phyloP scores from a whole-genome alignment of 2,113 vertebrate genomes.

The Zeus faber region DNA sequence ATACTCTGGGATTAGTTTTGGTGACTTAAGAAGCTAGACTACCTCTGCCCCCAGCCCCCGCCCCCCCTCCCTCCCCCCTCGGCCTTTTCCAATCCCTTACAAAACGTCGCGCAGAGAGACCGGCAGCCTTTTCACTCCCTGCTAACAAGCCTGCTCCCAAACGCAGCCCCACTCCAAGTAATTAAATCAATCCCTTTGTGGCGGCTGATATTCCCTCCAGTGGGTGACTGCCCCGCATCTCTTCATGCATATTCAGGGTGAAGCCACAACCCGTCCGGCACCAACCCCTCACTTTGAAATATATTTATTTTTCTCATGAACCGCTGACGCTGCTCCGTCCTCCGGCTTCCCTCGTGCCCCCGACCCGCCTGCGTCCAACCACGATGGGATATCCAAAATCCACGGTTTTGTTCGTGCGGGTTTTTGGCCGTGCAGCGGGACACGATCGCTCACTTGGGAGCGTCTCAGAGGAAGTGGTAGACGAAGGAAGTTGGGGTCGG shows the following conservation, averaged over 20 bases:
- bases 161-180: slow-evolving; percentile 95
- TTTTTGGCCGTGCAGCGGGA: slow-evolving; percentile 3
- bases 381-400: slow-evolving; percentile 26
- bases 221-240: slow-evolving; percentile 89
- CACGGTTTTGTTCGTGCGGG: neutral
- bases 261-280: slow-evolving; percentile 87
- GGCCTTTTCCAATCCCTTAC: slow-evolving; percentile 33
- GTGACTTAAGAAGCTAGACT: slow-evolving; percentile 87
- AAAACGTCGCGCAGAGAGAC: slow-evolving; percentile 82
- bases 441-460: slow-evolving; percentile 76
- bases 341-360: neutral
- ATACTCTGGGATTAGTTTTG: slow-evolving; percentile 87
- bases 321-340: no score
- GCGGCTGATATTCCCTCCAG: slow-evolving; percentile 90
- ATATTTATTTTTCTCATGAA: slow-evolving; percentile 64
- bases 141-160: slow-evolving; percentile 90
- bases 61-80: slow-evolving; percentile 23
- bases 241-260: slow-evolving; percentile 97
- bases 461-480: slow-evolving; percentile 84
- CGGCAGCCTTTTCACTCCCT: slow-evolving; percentile 86
- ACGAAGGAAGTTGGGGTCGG: slow-evolving; percentile 86
- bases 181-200: slow-evolving; percentile 99
- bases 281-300: slow-evolving; percentile 77
- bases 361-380: neutral
- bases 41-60: slow-evolving; percentile 75